Evolutionary conservation across 2,797 vertebrate species (phyloP).

Genomic region (Spea hammondii): DNA sequence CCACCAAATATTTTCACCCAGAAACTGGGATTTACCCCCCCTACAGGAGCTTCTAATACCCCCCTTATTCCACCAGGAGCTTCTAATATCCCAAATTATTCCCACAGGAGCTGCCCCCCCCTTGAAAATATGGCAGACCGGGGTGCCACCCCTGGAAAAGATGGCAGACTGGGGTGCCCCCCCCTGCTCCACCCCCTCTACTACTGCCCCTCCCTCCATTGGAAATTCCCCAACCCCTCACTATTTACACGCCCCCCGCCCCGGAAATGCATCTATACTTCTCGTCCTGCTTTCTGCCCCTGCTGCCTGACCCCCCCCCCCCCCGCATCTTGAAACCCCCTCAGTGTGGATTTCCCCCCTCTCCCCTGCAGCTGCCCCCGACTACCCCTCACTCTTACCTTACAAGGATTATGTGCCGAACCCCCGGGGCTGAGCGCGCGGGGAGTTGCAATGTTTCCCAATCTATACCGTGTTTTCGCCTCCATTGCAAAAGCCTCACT

Average conservation of each 20-base stretch:
- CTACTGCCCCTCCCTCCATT: not conserved
- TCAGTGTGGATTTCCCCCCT: not conserved
- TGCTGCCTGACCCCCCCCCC: not conserved
- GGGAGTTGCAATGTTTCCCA: no score
- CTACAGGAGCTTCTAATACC: not conserved
- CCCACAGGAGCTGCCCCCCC: not conserved
- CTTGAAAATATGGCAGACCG: not conserved
- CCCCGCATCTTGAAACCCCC: not conserved
- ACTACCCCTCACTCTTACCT: not conserved
- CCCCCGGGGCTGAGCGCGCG: no score
- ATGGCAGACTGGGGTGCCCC: not conserved
- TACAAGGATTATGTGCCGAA: not conserved
- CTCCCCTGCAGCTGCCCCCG: not conserved
- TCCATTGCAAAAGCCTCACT: not conserved
- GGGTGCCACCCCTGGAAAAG: not conserved
- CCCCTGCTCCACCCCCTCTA: not conserved
- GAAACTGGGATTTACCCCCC: conserved; percentile 11
- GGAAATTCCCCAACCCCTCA: not conserved
- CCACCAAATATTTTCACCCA: no score
- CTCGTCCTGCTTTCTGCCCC: not conserved
- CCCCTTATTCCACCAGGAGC: not conserved
- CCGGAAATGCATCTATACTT: not conserved
- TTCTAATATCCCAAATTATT: no score
- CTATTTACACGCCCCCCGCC: not conserved
- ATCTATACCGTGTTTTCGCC: not conserved